Evolutionary conservation across 1,140 invertebrate species (phyloP).

Genomic region (Alviniconcha marisindica): DNA sequence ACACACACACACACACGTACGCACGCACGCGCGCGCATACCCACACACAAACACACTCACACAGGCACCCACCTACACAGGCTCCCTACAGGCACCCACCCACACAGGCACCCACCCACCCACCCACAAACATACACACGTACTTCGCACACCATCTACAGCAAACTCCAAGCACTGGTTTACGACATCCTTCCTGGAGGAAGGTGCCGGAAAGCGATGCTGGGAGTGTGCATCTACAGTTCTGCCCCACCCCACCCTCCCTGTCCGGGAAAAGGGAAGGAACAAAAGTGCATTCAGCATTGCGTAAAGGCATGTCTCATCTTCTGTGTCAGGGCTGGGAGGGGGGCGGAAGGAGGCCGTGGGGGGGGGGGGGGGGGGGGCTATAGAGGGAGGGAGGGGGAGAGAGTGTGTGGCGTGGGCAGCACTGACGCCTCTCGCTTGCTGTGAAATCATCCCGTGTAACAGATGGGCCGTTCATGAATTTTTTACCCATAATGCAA

Average conservation of each 20-base stretch:
- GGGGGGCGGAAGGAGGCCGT: neutral
- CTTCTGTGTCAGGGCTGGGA: too few species aligned
- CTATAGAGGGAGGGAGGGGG: neutral
- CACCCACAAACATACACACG: too few species aligned
- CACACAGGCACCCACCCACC: too few species aligned
- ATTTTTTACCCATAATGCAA: too few species aligned
- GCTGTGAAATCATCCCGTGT: too few species aligned
- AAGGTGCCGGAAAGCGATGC: neutral
- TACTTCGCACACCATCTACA: neutral
- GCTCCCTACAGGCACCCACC: too few species aligned
- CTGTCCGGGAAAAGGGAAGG: too few species aligned
- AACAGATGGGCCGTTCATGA: too few species aligned
- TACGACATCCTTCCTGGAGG: neutral
- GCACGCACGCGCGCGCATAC: neutral
- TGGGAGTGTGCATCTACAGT: neutral
- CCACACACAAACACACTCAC: neutral
- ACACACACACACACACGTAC: slow-evolving; percentile 9
- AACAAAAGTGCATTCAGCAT: too few species aligned
- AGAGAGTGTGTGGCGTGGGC: neutral
- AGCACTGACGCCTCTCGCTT: neutral
- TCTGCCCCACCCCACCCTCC: too few species aligned
- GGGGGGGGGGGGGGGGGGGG: neutral
- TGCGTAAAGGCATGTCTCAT: too few species aligned
- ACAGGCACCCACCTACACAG: neutral
- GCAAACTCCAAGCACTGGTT: neutral